phyloP scores from a whole-genome alignment of 2,888 invertebrate genomes.

The Scotopteryx bipunctaria region DNA sequence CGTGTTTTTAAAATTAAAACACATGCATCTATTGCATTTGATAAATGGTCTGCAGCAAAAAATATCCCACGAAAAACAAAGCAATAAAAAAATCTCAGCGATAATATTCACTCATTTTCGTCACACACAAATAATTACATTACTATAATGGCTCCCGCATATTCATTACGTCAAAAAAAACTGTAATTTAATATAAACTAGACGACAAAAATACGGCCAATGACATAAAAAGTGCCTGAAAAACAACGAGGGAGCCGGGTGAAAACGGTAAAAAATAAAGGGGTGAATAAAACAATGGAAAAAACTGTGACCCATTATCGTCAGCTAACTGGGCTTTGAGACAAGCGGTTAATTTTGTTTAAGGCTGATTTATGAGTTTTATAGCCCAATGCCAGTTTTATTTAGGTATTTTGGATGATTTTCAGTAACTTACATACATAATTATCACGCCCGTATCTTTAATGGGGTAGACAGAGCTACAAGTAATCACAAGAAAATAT shows the following conservation, averaged over 20 bases:
- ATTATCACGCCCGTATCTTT: no score
- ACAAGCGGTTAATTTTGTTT: constrained; percentile 76
- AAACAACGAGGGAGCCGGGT: constrained; percentile 62
- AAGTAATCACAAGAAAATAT: no score
- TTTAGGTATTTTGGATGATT: background rate
- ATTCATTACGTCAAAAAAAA: constrained; percentile 76
- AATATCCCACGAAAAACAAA: constrained; percentile 36
- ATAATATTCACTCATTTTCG: constrained; percentile 73
- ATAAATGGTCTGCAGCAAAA: constrained; percentile 6
- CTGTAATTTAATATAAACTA: constrained; percentile 82
- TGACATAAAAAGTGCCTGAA: constrained; percentile 67
- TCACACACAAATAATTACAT: constrained; percentile 58
- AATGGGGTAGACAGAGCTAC: no score
- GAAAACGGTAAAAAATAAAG: constrained; percentile 57
- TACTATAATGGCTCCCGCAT: constrained; percentile 72
- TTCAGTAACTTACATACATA: background rate
- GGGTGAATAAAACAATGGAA: constrained; percentile 72
- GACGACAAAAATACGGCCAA: constrained; percentile 78
- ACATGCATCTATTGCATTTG: background rate
- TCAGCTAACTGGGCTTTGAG: constrained; percentile 68
- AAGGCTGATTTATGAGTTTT: constrained; percentile 66
- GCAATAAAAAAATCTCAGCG: constrained; percentile 53
- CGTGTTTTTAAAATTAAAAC: background rate
- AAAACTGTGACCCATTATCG: constrained; percentile 65
- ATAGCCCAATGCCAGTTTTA: constrained; percentile 23